Evolutionary conservation across 2,113 vertebrate species (phyloP), one percentile per base, ranked within the genome.

Genomic region (Otis tarda): DNA sequence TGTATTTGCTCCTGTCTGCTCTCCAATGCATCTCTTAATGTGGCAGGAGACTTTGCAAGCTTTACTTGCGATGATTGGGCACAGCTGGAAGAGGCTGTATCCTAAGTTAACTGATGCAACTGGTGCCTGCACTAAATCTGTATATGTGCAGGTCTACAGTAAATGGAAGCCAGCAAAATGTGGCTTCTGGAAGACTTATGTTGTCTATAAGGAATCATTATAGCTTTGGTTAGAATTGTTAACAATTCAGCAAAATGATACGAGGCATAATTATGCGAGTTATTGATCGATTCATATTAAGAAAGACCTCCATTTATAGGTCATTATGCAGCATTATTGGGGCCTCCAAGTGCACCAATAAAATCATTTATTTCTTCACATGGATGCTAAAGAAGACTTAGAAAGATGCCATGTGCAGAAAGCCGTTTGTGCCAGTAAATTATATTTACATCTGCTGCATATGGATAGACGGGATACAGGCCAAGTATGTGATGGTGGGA

Each of bases 361-460:
- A 91, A 96, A 96, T 89, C 12, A 55, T 55, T 96, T 96, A 95
- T 96, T 97, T 96, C 93, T 96, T 96, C 90, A 96, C 98, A 97
- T 93, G 96, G 96, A 91, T 93, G 83, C 95, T 97, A 97, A 97
- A 96, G 97, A 97, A 97, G 96, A 89, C 96, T 98, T 94, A 98
- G 96, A 98, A 97, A 95, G 94, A 97, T 97, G 95, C 97, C 97
- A 97, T 97, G 97, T 98, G 97, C 97, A 92, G 92, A 95, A 93
- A 96, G 91, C 94, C 61, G 71, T 97, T 95, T 94, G 94, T 98
- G 97, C 97, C 97, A 97, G 94, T 97, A 98, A 98, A 98, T 97
- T 97, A 97, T 96, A 97, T 98, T 97, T 97, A 96, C 98, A 98
- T 98, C 97, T 98, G 98, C 96, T 98, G 97, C 98, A 97, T 97